These are phyloP conservation scores for Anoplophora glabripennis DNA, from an alignment of 1,140 invertebrate genomes.

Conservation along the genomic window DNA sequence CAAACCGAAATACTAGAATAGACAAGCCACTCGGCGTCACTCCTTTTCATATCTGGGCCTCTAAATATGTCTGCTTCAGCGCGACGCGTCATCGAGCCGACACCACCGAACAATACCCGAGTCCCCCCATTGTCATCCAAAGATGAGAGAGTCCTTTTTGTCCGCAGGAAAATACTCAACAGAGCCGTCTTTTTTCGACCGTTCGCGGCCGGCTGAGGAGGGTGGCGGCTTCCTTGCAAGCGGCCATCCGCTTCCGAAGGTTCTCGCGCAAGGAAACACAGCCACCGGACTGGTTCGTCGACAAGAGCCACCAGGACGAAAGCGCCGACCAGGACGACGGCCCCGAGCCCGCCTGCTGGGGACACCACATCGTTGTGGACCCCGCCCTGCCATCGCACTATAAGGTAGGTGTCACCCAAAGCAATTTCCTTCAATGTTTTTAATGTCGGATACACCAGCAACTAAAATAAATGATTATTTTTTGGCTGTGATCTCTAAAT, in stretches of 20 bases:
- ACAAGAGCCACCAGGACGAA: constrained; percentile 54
- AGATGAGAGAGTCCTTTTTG: constrained; percentile 1
- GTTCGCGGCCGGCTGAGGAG: constrained; percentile 41
- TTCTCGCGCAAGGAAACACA: constrained; percentile 36
- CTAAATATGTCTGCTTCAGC: too few relatives aligned
- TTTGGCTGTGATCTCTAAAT: too few relatives aligned
- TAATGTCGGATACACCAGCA: too few relatives aligned
- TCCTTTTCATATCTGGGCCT: too few relatives aligned
- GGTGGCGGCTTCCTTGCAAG: constrained; percentile 43
- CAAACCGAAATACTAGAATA: too few relatives aligned
- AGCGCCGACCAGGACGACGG: constrained; percentile 46
- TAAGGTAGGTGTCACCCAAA: constrained; percentile 46
- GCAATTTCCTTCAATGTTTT: too few relatives aligned
- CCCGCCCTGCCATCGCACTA: constrained; percentile 62
- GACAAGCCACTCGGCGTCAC: too few relatives aligned
- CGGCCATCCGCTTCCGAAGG: constrained; percentile 45
- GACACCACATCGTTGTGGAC: constrained; percentile 61
- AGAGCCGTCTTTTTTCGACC: constrained; percentile 36
- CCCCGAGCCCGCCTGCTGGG: constrained; percentile 50
- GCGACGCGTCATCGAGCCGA: too few relatives aligned
- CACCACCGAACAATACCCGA: too few relatives aligned
- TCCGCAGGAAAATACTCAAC: constrained; percentile 42
- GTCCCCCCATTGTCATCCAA: background rate
- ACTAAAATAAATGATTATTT: too few relatives aligned
- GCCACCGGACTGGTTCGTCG: constrained; percentile 61